These are phyloP conservation scores for Oryzias dopingdopingensis DNA, from an alignment of 2,797 vertebrate species.

Conservation along the genomic window DNA sequence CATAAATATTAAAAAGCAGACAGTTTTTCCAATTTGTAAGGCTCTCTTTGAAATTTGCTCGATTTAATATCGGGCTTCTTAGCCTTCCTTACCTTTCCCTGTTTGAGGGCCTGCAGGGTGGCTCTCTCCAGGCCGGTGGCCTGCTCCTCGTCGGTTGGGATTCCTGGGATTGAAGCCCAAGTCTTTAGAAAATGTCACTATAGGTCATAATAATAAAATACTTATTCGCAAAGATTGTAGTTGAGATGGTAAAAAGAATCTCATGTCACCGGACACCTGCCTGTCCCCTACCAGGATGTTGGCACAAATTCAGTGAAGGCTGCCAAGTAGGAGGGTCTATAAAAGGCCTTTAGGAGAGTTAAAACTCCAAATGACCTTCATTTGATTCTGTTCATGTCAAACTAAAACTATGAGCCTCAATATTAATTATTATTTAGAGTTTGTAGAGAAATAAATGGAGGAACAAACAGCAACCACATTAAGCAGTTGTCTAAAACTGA, in stretches of 20 bases:
- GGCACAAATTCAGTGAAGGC: constrained; percentile 42
- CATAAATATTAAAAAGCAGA: no score
- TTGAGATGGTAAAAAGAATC: background rate
- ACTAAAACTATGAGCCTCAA: background rate
- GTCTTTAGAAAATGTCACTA: background rate
- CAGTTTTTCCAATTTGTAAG: no score
- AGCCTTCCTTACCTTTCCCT: constrained; percentile 68
- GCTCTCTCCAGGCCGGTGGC: constrained; percentile 80
- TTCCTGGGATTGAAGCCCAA: constrained; percentile 51
- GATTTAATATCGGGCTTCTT: no score
- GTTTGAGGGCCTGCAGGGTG: constrained; percentile 69
- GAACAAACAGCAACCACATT: no score
- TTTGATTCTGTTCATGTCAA: constrained; percentile 2
- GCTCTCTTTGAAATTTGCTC: no score
- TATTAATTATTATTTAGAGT: no score
- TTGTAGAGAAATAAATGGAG: background rate
- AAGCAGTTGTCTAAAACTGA: no score
- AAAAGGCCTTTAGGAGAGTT: constrained; percentile 36
- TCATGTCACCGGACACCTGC: background rate
- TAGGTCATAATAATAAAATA: background rate
- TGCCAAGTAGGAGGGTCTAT: constrained; percentile 62
- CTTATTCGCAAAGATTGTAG: no score
- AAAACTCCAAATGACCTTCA: constrained; percentile 71
- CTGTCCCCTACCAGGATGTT: constrained; percentile 30
- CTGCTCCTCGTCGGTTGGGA: constrained; percentile 84